A percentile compares a stretch with the other conserved stretches of the same genome.
phyloP scores from a whole-genome alignment of 2,113 vertebrate species.

The Stegostoma tigrinum region DNA sequence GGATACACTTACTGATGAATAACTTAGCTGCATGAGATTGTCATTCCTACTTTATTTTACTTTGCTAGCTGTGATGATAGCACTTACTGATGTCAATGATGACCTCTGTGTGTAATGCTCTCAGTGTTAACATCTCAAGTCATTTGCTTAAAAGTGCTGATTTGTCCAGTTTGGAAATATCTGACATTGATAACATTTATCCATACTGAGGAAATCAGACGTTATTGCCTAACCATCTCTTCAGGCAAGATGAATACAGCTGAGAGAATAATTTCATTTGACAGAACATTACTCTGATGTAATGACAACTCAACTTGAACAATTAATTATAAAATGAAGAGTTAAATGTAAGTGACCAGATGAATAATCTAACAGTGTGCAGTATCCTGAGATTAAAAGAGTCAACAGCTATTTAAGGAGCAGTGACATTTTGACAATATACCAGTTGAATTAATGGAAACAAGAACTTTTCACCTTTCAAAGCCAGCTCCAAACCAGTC shows the following conservation, averaged over 20 bases:
- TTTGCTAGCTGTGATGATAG: background rate
- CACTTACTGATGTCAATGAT: background rate
- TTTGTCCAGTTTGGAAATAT: background rate
- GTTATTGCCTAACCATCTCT: slow-evolving; percentile 4
- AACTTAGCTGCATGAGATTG: background rate
- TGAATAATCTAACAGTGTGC: background rate
- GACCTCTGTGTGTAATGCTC: background rate
- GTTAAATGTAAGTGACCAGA: background rate
- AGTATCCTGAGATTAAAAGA: background rate
- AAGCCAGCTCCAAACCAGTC: background rate
- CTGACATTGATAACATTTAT: background rate
- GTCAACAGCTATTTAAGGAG: background rate
- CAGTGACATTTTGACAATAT: background rate
- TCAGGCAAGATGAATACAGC: background rate
- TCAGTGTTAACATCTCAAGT: background rate
- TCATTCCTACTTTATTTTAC: background rate
- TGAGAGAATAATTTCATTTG: slow-evolving; percentile 19
- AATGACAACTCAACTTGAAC: slow-evolving; percentile 10
- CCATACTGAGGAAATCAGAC: background rate
- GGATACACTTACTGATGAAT: background rate
- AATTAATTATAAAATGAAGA: slow-evolving; percentile 26
- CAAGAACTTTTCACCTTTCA: background rate
- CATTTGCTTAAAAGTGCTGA: background rate
- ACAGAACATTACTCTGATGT: slow-evolving; percentile 8
- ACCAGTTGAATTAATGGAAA: background rate